phyloP scores from a whole-genome alignment of 1,140 invertebrate genomes.

The Brachionus koreanus region DNA sequence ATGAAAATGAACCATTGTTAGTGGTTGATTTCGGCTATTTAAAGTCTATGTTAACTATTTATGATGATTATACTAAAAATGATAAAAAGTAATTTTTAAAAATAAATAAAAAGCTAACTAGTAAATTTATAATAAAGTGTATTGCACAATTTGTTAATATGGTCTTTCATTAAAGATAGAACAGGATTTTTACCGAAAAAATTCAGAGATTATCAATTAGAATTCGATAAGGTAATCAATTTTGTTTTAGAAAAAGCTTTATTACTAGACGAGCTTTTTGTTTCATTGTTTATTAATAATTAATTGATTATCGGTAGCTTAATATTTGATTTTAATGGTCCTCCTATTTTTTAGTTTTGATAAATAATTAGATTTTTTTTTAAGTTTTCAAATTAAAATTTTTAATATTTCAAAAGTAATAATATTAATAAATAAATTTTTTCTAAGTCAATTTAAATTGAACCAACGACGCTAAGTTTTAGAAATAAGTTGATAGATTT shows the following conservation, averaged over 20 bases:
- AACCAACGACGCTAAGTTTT: no score
- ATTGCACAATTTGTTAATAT: conserved; percentile 12
- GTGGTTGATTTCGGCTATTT: conserved; percentile 35
- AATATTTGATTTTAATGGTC: no score
- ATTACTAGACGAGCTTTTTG: no score
- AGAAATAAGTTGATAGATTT: no score
- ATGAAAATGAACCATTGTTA: conserved; percentile 7
- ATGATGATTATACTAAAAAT: not conserved
- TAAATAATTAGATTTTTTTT: no score
- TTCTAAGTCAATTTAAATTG: no score
- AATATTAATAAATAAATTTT: no score
- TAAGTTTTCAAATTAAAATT: no score
- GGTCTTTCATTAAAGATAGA: conserved; percentile 36
- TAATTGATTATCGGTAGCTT: no score
- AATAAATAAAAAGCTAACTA: not conserved
- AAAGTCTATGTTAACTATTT: not conserved
- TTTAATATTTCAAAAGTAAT: no score
- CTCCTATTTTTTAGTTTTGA: no score
- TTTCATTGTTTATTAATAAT: no score
- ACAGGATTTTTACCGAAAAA: conserved; percentile 25
- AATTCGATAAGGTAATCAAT: conserved; percentile 25
- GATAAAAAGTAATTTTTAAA: conserved; percentile 16
- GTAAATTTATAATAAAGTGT: not conserved
- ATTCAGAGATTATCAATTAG: conserved; percentile 9
- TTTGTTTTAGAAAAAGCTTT: not conserved